A percentile compares a stretch with the other conserved stretches of the same genome.
Evolutionary conservation across 35 echinoderm and acorn worm species (phyloP).

Genomic region (Stichopus chloronotus): DNA sequence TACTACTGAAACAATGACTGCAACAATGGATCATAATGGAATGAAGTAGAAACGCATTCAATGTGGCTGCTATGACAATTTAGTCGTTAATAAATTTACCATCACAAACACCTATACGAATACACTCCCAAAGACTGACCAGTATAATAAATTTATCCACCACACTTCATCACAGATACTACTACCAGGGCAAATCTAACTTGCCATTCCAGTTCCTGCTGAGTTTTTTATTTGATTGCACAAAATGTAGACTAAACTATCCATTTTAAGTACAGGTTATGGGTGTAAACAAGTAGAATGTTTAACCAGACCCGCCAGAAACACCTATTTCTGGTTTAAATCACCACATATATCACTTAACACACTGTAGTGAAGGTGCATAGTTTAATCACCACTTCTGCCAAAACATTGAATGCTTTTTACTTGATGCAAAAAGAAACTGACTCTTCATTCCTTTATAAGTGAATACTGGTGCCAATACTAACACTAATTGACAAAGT

Average conservation of each 20-base stretch:
- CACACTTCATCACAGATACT: no score
- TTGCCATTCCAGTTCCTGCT: no score
- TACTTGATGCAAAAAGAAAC: background rate
- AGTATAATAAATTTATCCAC: no score
- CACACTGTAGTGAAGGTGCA: background rate
- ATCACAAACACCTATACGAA: no score
- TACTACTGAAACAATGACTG: no score
- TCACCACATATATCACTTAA: background rate
- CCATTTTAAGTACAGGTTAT: conserved; percentile 32
- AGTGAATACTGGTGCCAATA: background rate
- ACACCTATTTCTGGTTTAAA: background rate
- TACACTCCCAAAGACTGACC: no score
- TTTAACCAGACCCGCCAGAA: background rate
- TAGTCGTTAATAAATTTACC: no score
- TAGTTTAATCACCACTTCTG: background rate
- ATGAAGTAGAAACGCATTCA: no score
- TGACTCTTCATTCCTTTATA: background rate
- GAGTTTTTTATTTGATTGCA: background rate
- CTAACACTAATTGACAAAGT: background rate
- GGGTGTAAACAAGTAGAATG: background rate
- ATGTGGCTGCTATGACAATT: no score
- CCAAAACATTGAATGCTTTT: no score
- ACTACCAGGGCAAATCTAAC: no score
- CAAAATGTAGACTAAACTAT: conserved; percentile 11
- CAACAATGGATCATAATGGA: no score